Percentiles rank a stretch among this genome's conserved stretches.
Evolutionary conservation across 2,888 invertebrate species (phyloP).

Genomic region (Harmothoe impar): DNA sequence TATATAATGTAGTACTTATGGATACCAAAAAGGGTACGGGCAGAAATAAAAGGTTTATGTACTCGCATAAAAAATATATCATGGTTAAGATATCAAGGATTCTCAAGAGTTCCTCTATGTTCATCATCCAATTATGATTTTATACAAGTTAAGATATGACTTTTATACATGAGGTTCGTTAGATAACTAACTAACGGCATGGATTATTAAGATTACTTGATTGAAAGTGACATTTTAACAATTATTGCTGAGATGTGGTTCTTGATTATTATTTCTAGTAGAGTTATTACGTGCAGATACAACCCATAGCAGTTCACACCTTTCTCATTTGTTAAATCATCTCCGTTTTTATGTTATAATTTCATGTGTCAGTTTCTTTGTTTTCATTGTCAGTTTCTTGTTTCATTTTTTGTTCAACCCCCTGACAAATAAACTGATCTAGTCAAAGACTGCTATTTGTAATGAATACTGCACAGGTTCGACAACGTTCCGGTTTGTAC

Average conservation of each 20-base stretch:
- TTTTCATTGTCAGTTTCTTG: not conserved
- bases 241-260: not conserved
- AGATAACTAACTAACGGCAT: not conserved
- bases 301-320: too few species aligned
- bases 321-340: not conserved
- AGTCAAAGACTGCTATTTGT: slow-evolving; percentile 23
- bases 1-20: not conserved
- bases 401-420: too few species aligned
- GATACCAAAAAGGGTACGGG: not conserved
- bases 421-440: slow-evolving; percentile 24
- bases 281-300: not conserved
- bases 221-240: too few species aligned
- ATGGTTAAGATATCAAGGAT: not conserved
- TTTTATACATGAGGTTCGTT: not conserved
- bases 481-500: not conserved
- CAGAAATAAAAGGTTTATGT: not conserved
- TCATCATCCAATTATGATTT: not conserved
- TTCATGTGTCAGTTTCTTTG: not conserved
- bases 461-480: not conserved
- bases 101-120: not conserved
- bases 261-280: not conserved
- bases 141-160: not conserved
- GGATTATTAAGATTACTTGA: too few species aligned
- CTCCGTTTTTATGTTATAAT: not conserved
- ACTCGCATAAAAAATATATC: not conserved